Conservation (phyloP, 2,888 invertebrate species). For the Odontomyia ornata region DNA sequence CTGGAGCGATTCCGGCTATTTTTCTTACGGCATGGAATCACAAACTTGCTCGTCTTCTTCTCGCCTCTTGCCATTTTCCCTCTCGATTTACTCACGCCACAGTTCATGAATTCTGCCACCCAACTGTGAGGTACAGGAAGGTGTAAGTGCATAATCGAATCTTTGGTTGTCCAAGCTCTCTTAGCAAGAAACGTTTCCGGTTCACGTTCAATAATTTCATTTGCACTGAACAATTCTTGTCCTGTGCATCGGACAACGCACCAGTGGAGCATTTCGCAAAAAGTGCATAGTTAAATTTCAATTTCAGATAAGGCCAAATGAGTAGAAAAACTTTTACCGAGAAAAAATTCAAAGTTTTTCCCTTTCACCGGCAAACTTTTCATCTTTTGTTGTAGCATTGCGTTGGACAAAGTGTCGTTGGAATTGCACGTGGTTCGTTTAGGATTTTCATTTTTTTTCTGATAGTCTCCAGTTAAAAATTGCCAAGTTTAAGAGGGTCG, state of each 20-base stretch:
- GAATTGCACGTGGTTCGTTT: slow-evolving; percentile 24
- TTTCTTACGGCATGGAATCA: slow-evolving; percentile 37
- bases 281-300: slow-evolving; percentile 41
- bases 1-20: slow-evolving; percentile 50
- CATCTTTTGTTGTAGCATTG: background rate
- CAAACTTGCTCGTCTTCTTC: background rate
- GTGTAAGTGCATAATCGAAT: slow-evolving; percentile 31
- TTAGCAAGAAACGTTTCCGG: slow-evolving; percentile 8
- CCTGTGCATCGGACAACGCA: background rate
- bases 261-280: background rate
- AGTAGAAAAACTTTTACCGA: slow-evolving; percentile 21
- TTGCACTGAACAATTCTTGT: slow-evolving; percentile 14
- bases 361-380: slow-evolving; percentile 30
- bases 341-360: slow-evolving; percentile 35
- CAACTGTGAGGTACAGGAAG: slow-evolving; percentile 16
- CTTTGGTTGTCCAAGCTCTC: slow-evolving; percentile 26
- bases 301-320: slow-evolving; percentile 32
- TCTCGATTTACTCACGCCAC: background rate
- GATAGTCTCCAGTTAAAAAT: background rate
- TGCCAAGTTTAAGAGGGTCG: background rate
- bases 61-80: background rate
- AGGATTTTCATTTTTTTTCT: background rate
- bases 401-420: background rate
- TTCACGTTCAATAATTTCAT: slow-evolving; percentile 37
- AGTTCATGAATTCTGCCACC: background rate